These are phyloP conservation scores for Oreochromis aureus DNA, from an alignment of 2,113 vertebrate genomes.

Conservation along the genomic window DNA sequence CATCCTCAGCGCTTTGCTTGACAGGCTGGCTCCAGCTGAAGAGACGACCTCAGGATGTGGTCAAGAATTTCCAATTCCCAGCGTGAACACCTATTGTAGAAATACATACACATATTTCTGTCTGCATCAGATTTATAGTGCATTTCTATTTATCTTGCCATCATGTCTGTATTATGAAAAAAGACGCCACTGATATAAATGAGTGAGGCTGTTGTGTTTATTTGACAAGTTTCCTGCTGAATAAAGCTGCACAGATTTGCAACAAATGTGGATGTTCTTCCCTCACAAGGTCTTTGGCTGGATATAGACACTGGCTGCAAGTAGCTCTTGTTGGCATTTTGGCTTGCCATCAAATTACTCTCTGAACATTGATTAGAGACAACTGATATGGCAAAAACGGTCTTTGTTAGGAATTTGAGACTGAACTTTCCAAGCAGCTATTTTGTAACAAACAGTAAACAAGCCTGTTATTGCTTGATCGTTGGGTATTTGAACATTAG, in stretches of 20 bases:
- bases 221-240: neutral
- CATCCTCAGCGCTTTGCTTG: neutral
- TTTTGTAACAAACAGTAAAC: neutral
- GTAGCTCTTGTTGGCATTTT: neutral
- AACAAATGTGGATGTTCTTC: neutral
- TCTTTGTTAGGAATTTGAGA: neutral
- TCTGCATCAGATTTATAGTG: neutral
- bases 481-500: neutral
- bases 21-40: constrained; percentile 14
- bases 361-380: neutral
- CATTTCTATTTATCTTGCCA: neutral
- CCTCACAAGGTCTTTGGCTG: neutral
- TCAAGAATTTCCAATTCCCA: constrained; percentile 13
- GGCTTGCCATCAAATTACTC: neutral
- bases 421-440: neutral
- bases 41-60: constrained; percentile 21
- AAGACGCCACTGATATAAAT: neutral
- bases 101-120: neutral
- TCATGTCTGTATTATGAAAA: neutral
- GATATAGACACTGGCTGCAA: neutral
- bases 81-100: neutral
- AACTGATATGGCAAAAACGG: neutral
- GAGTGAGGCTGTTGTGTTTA: neutral
- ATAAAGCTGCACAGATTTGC: neutral
- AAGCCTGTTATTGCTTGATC: neutral